phyloP scores from a whole-genome alignment of 2,113 vertebrate species.

The Heloderma charlesbogerti region DNA sequence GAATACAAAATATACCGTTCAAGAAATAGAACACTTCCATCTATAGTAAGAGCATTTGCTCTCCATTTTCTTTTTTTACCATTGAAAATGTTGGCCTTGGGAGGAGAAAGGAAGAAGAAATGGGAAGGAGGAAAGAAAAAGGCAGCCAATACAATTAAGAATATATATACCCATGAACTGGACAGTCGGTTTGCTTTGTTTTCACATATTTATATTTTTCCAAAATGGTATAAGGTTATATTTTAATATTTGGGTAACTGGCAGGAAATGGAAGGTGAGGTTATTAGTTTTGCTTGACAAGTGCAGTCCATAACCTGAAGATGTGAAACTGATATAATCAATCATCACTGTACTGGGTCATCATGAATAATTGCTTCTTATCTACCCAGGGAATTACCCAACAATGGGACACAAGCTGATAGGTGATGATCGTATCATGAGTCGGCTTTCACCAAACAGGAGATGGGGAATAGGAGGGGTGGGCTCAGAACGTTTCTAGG shows the following conservation, averaged over 20 bases:
- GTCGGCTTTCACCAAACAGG: not conserved
- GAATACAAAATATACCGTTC: not conserved
- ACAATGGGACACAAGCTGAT: not conserved
- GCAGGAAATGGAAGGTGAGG: not conserved
- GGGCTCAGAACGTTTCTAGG: not conserved
- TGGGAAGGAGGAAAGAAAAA: not conserved
- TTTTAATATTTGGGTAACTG: not conserved
- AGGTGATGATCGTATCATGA: not conserved
- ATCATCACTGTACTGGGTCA: not conserved
- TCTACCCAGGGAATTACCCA: not conserved
- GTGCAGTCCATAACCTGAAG: not conserved
- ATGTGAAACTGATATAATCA: slow-evolving; percentile 5
- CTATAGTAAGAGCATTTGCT: not conserved
- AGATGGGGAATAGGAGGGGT: not conserved
- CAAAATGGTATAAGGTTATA: not conserved
- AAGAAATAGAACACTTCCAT: not conserved
- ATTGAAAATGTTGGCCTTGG: not conserved
- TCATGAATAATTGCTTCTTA: not conserved
- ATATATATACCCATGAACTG: not conserved
- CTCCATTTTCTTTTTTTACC: not conserved
- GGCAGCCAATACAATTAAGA: not conserved
- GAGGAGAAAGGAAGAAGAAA: not conserved
- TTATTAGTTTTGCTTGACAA: not conserved
- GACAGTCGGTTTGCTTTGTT: not conserved
- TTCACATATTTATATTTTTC: not conserved